Evolutionary conservation across 2,888 invertebrate species (phyloP), one percentile per base, ranked within the genome.

Genomic region (Pristionchus exspectatus): DNA sequence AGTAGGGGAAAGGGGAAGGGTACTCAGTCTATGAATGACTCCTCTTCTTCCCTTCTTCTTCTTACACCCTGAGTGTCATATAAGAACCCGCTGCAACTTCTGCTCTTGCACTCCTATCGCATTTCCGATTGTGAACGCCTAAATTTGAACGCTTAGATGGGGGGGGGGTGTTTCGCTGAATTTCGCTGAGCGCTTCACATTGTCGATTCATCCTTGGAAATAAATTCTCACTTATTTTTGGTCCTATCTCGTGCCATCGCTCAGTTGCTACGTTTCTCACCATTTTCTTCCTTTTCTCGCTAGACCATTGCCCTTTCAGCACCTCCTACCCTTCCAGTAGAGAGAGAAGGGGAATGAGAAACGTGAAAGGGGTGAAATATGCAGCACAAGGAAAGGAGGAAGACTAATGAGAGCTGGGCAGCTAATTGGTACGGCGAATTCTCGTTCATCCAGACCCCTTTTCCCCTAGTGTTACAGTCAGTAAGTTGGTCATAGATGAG

Each of bases 21-120:
- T 74, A 38, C 74, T 74, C 38, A 74, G 74, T 38, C 74, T 74
- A 74, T 74, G 74, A 74, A 74, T 74, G 74, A 74, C 74, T 69
- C 69, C 5, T 30, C 30, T 69, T 30, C 69, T 69, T 69, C 69
- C 21, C 74, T 74, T 24, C 74, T 38, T n/a, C 33, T 16, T 63
- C 33, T 38, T 74, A 33, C 38, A 38, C 74, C 63, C 63, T 63
- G 63, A 63, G 38, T 38, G 38, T 74, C 74, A 74, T 38, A 74
- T 33, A 74, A 74, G 74, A 74, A 33, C 63, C 63, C 63, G 38
- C 9, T 38, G 74, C 74, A 74, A 74, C 74, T 74, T 33, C 38
- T 30, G 12, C 27, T 69, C 5, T 2, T 63, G 21, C 63, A 10
- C 30, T 24, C 74, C 1, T 38, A 16, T 74, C 74, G 74, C 38